These are phyloP conservation scores for Holotrichia oblita DNA, from an alignment of 1,140 invertebrate genomes.

Conservation along the genomic window DNA sequence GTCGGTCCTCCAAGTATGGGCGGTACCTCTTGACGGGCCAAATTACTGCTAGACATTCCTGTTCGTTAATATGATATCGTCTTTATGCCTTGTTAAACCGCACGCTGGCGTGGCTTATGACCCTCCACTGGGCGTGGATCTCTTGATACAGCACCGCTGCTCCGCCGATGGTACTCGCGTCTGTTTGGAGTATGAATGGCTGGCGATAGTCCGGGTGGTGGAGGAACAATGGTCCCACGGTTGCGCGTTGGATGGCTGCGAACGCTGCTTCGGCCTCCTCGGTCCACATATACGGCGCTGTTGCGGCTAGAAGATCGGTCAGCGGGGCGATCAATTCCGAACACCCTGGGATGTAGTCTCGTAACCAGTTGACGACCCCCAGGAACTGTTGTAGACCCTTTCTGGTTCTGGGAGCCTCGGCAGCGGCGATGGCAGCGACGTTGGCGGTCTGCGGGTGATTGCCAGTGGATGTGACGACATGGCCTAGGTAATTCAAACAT, in stretches of 20 bases:
- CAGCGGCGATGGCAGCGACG: neutral
- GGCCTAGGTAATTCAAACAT: slow-evolving; percentile 35
- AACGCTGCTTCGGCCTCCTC: slow-evolving; percentile 44
- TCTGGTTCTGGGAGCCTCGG: slow-evolving; percentile 34
- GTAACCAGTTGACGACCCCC: slow-evolving; percentile 49
- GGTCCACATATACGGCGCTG: slow-evolving; percentile 32
- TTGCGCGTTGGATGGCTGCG: slow-evolving; percentile 49
- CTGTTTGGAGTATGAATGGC: slow-evolving; percentile 55
- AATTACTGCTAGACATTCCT: too few species aligned
- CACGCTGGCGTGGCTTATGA: slow-evolving; percentile 45
- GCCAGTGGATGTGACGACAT: slow-evolving; percentile 3
- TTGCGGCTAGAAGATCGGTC: slow-evolving; percentile 46
- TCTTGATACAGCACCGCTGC: slow-evolving; percentile 50
- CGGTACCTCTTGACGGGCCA: slow-evolving; percentile 54
- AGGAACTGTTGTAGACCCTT: slow-evolving; percentile 51
- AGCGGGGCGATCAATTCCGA: slow-evolving; percentile 44
- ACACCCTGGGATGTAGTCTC: slow-evolving; percentile 50
- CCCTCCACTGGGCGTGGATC: slow-evolving; percentile 30
- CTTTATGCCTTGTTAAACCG: slow-evolving; percentile 38
- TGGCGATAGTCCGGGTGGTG: slow-evolving; percentile 48
- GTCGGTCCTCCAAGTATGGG: slow-evolving; percentile 54
- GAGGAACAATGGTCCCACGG: slow-evolving; percentile 47
- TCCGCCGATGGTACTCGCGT: slow-evolving; percentile 50
- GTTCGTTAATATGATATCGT: slow-evolving; percentile 46
- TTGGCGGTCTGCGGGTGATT: slow-evolving; percentile 14